Evolutionary conservation across 2,113 vertebrate genomes (phyloP).

Genomic region (Macroglossus sobrinus): DNA sequence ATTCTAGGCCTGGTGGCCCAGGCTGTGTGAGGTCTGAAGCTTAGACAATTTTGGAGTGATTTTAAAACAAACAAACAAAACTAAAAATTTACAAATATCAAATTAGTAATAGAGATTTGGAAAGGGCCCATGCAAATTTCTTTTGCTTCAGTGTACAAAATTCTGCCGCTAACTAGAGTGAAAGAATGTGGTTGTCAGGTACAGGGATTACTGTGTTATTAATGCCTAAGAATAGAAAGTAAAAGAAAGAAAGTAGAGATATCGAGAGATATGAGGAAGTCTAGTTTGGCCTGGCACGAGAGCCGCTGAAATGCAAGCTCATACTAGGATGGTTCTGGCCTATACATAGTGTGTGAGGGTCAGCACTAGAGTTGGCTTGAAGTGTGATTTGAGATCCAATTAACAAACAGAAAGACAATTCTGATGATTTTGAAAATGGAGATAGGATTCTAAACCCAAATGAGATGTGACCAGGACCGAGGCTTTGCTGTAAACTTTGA

Average conservation of each 20-base stretch:
- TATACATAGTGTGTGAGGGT: background rate
- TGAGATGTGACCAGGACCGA: background rate
- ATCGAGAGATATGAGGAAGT: background rate
- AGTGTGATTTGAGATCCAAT: background rate
- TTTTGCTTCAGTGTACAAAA: background rate
- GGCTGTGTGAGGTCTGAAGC: background rate
- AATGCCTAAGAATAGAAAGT: background rate
- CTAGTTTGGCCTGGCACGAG: background rate
- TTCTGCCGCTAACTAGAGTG: background rate
- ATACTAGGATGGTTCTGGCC: background rate
- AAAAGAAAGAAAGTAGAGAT: background rate
- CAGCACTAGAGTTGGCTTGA: no score
- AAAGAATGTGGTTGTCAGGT: background rate
- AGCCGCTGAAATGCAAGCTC: background rate
- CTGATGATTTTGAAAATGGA: background rate
- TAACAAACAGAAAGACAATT: background rate
- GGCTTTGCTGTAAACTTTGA: background rate
- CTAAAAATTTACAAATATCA: background rate
- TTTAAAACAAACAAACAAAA: background rate
- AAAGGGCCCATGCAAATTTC: background rate
- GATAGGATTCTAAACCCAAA: background rate
- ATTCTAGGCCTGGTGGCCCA: background rate
- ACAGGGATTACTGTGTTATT: background rate
- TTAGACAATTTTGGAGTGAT: background rate
- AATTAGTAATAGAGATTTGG: background rate